Conservation (phyloP, 1,140 invertebrate species). For the Mycetomoellerius zeteki region DNA sequence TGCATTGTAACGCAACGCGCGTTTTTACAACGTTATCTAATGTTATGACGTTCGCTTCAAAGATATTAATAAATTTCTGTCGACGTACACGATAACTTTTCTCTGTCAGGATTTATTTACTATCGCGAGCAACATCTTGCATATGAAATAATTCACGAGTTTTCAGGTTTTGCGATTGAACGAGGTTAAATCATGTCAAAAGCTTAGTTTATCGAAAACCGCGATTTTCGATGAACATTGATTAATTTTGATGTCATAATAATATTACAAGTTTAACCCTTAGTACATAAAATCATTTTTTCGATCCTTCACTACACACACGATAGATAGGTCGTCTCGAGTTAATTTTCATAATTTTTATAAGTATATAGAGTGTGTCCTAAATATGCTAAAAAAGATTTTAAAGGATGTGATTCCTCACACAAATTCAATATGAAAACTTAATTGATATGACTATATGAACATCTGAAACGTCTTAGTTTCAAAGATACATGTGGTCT, state of each 20-base stretch:
- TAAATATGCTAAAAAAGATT: no score
- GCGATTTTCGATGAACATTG: neutral
- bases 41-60: conserved; percentile 25
- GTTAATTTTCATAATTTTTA: no score
- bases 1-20: conserved; percentile 9
- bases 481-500: no score
- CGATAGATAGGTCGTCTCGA: no score
- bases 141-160: neutral
- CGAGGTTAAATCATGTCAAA: neutral
- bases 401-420: no score
- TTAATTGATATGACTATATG: no score
- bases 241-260: neutral
- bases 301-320: no score
- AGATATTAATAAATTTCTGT: conserved; percentile 41
- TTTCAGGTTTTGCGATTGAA: neutral
- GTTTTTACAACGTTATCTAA: conserved; percentile 35
- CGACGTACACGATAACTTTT: neutral
- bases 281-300: no score
- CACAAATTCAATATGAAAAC: no score
- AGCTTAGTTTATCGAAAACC: neutral
- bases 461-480: no score
- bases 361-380: no score
- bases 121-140: neutral
- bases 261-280: neutral
- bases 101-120: neutral